Percentiles rank a stretch among this genome's conserved stretches.
phyloP scores from a whole-genome alignment of 1,140 invertebrate genomes.

The Aleiodes sp. region DNA sequence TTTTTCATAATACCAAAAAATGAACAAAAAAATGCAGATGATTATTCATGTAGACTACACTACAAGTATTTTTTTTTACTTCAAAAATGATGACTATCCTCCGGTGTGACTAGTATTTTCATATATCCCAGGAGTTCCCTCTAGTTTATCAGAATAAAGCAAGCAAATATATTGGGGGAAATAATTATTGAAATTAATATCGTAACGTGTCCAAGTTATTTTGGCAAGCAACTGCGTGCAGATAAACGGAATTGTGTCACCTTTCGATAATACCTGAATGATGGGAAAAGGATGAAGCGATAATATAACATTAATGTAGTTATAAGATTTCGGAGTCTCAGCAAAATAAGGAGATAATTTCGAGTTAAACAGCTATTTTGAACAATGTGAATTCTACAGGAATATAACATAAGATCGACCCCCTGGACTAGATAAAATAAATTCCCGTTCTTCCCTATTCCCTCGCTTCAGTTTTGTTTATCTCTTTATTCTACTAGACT shows the following conservation, averaged over 20 bases:
- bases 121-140: background rate
- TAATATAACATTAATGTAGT: constrained; percentile 55
- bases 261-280: constrained; percentile 61
- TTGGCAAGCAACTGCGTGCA: constrained; percentile 56
- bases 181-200: constrained; percentile 6
- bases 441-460: too few species aligned
- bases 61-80: too few species aligned
- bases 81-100: too few species aligned
- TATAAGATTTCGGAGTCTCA: background rate
- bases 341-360: background rate
- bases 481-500: background rate
- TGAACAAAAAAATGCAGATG: too few species aligned
- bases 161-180: background rate
- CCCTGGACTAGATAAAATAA: too few species aligned
- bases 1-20: too few species aligned
- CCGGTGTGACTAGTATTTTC: background rate
- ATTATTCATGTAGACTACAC: too few species aligned
- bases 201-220: constrained; percentile 36
- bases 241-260: constrained; percentile 59
- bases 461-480: too few species aligned
- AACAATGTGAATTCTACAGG: too few species aligned
- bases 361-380: background rate
- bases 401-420: too few species aligned
- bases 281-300: constrained; percentile 53
- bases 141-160: background rate